Percentiles rank a stretch among this genome's conserved stretches.
Evolutionary conservation across 2,797 vertebrate genomes (phyloP).

Genomic region (Acanthiza pusilla): DNA sequence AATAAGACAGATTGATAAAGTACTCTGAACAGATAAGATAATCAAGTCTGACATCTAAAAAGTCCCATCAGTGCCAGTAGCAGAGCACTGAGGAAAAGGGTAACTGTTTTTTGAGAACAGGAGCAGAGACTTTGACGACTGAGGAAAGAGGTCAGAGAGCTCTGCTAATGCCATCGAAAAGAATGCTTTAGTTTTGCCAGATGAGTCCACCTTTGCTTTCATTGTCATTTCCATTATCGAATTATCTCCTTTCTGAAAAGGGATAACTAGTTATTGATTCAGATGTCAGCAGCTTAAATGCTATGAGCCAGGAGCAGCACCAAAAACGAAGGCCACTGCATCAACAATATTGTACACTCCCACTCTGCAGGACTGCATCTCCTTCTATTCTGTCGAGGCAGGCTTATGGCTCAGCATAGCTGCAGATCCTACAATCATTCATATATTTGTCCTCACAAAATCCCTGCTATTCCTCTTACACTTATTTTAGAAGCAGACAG

Average conservation of each 20-base stretch:
- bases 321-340: slow-evolving; percentile 1
- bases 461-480: not conserved
- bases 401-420: not conserved
- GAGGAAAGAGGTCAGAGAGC: not conserved
- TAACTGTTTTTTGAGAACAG: not conserved
- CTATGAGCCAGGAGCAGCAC: not conserved
- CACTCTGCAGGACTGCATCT: not conserved
- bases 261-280: slow-evolving; percentile 51
- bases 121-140: not conserved
- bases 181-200: not conserved
- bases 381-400: not conserved
- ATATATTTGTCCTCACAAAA: not conserved
- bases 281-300: slow-evolving; percentile 33
- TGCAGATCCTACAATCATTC: not conserved
- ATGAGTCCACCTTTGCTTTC: not conserved
- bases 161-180: not conserved
- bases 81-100: not conserved
- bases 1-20: not conserved
- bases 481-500: not conserved
- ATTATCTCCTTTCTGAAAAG: slow-evolving; percentile 22
- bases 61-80: not conserved
- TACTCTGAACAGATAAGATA: not conserved
- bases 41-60: not conserved
- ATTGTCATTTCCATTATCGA: slow-evolving; percentile 44
- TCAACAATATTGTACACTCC: not conserved